phyloP scores from a whole-genome alignment of 2,113 vertebrate species.

The Ceyx margarethae region DNA sequence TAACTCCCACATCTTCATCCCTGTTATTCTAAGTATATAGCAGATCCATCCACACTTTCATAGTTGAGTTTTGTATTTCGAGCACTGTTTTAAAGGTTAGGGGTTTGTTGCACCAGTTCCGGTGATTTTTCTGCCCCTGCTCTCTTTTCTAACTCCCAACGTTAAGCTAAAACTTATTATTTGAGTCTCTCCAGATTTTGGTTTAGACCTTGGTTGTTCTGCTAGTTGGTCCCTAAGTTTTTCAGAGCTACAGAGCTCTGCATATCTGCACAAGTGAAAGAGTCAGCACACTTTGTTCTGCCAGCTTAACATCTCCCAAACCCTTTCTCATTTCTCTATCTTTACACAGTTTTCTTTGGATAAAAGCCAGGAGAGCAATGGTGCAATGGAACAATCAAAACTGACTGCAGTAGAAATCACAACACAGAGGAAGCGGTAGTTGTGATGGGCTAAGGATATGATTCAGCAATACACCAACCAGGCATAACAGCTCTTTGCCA shows the following conservation, averaged over 20 bases:
- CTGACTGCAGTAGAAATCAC: not conserved
- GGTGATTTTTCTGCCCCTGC: not conserved
- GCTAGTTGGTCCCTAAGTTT: not conserved
- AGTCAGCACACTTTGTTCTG: not conserved
- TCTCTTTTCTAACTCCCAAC: not conserved
- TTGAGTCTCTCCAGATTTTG: not conserved
- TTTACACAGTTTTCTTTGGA: not conserved
- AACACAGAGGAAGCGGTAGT: not conserved
- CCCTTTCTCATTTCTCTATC: not conserved
- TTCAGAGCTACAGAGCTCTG: not conserved
- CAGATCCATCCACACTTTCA: not conserved
- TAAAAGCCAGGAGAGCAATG: not conserved
- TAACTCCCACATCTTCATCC: not conserved
- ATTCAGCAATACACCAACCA: not conserved
- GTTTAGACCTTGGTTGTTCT: not conserved
- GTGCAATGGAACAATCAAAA: not conserved
- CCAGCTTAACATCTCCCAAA: not conserved
- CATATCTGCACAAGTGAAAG: not conserved
- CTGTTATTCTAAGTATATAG: not conserved
- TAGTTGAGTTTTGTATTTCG: not conserved
- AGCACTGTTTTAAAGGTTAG: not conserved
- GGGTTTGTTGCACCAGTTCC: not conserved
- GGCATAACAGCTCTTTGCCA: not conserved
- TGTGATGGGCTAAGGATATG: slow-evolving; percentile 14
- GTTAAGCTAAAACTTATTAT: not conserved